Conservation (phyloP, 2,113 vertebrate genomes). For the Ornithorhynchus anatinus region DNA sequence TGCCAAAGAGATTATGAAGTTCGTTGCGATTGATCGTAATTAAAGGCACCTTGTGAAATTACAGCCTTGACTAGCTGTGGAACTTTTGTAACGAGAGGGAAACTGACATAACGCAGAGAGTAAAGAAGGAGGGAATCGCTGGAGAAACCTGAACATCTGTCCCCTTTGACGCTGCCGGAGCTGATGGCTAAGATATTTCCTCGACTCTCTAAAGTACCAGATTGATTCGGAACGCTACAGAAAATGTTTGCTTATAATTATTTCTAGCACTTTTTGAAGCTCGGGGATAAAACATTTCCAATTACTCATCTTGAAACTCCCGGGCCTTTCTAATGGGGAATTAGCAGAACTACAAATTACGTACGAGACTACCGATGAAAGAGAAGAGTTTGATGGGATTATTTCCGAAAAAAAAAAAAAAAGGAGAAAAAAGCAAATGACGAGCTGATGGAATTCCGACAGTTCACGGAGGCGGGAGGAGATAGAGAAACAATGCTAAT, state of each 20-base stretch:
- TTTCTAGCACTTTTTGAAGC: slow-evolving; percentile 80
- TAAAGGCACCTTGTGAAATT: slow-evolving; percentile 44
- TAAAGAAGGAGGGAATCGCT: slow-evolving; percentile 31
- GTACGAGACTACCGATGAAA: slow-evolving; percentile 75
- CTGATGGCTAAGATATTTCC: slow-evolving; percentile 47
- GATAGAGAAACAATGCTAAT: slow-evolving; percentile 70
- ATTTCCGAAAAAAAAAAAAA: slow-evolving; percentile 78
- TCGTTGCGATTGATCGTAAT: slow-evolving; percentile 57
- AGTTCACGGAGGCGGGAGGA: slow-evolving; percentile 62
- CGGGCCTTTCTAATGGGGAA: slow-evolving; percentile 72
- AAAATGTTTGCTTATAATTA: slow-evolving; percentile 82
- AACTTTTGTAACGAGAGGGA: slow-evolving; percentile 21
- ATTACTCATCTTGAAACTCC: slow-evolving; percentile 78
- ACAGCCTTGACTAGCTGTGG: slow-evolving; percentile 42
- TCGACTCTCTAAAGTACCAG: slow-evolving; percentile 60
- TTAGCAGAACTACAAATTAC: slow-evolving; percentile 76
- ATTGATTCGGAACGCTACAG: slow-evolving; percentile 67
- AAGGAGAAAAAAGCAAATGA: slow-evolving; percentile 74
- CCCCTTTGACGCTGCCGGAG: slow-evolving; percentile 38
- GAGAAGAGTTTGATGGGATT: slow-evolving; percentile 72
- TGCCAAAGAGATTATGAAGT: slow-evolving; percentile 39
- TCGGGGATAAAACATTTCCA: slow-evolving; percentile 79
- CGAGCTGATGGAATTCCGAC: slow-evolving; percentile 75
- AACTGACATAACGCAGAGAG: slow-evolving; percentile 43
- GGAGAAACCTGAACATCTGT: slow-evolving; percentile 23